Evolutionary conservation across 2,888 invertebrate genomes (phyloP), one percentile per base, ranked within the genome.

Genomic region (Amphipoea oculea): DNA sequence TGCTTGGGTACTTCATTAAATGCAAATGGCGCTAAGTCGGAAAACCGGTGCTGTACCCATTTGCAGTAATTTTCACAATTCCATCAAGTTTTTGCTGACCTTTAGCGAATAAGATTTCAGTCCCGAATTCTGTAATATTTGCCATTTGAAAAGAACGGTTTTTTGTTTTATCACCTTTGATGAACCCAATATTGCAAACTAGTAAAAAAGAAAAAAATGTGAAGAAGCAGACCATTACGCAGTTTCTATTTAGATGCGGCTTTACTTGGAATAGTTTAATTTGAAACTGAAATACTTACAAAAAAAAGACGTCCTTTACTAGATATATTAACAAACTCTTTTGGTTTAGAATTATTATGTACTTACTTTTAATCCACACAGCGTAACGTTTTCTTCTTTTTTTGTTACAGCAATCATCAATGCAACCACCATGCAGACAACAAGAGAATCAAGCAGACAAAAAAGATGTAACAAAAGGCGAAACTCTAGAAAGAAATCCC

Each of bases 401-500:
- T 78, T 91, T 90, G 91, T 95, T 94, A 14, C 95, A 96, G 96
- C 92, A 88, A 89, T 90, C 90, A 92, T 94, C 90, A 95, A 96
- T 95, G 95, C 91, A 91, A 90, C 92, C 88, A 95, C 93, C 90
- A 97, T 97, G 97, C 97, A 97, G 93, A 92, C 94, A 77, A 88
- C 96, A 85, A 93, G 96, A 91, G 97, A 97, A 86, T 95, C 96
- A 73, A 95, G 95, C 90, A 93, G 97, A 84, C 96, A 95, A 91
- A 96, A 96, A 89, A 92, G 97, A 79, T 95, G 93, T 89, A 96
- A 96, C 90, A 97, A 96, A 90, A 92, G 97, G 82, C 94, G 97
- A 67, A 96, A 96, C 91, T 96, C 97, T 14, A 94, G 97, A 92
- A 97, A 97, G 90, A 97, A 97, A 88, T 97, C 97, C 29, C 92